Percentiles rank a stretch among this genome's conserved stretches.
Conservation (phyloP, 1,140 invertebrate species). For the Archivesica marissinica region DNA sequence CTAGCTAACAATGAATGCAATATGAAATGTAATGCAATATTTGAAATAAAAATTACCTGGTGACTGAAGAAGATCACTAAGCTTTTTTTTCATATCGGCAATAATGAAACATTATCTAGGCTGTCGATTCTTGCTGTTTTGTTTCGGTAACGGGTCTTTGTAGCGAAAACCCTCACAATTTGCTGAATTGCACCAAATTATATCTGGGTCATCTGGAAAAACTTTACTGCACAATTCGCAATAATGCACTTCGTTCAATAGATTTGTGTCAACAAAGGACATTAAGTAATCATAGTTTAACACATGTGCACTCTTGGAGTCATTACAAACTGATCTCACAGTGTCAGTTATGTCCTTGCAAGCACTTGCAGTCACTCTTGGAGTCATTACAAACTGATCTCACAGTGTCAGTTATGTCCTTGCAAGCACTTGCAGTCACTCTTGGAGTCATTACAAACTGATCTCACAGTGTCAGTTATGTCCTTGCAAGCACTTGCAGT, state of each 20-base stretch:
- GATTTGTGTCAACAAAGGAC: slow-evolving; percentile 27
- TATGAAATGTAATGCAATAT: not conserved
- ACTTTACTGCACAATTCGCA: slow-evolving; percentile 47
- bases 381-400: too few relatives aligned
- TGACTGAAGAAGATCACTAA: slow-evolving; percentile 45
- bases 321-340: too few relatives aligned
- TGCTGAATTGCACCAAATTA: slow-evolving; percentile 20
- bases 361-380: slow-evolving; percentile 37
- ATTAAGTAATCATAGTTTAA: slow-evolving; percentile 50
- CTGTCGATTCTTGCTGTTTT: slow-evolving; percentile 29
- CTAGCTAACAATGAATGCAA: not conserved
- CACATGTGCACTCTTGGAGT: slow-evolving; percentile 26
- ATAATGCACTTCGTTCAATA: slow-evolving; percentile 54
- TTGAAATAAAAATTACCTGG: slow-evolving; percentile 39
- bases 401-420: slow-evolving; percentile 57
- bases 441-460: too few relatives aligned
- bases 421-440: slow-evolving; percentile 23
- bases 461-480: too few relatives aligned
- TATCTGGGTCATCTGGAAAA: slow-evolving; percentile 38
- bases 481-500: slow-evolving; percentile 44
- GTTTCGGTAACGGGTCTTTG: slow-evolving; percentile 15
- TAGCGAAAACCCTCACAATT: slow-evolving; percentile 49
- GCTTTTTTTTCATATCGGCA: slow-evolving; percentile 51
- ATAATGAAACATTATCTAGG: slow-evolving; percentile 56
- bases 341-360: slow-evolving; percentile 52